Conservation (phyloP, 35 echinoderm and acorn worm species). For the Patiria miniata region DNA sequence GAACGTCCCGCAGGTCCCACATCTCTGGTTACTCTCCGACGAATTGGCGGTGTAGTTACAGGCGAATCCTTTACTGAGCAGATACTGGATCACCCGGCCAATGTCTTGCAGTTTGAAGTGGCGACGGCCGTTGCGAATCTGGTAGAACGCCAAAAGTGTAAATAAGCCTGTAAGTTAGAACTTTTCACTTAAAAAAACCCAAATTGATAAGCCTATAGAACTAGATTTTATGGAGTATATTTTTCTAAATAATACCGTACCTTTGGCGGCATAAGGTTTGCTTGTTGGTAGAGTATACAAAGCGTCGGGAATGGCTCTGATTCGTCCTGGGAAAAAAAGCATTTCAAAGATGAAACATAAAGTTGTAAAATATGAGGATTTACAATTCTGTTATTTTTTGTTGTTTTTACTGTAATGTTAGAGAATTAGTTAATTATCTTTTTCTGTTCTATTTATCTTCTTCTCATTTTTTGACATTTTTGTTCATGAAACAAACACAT, state of each 20-base stretch:
- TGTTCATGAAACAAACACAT: too few relatives aligned
- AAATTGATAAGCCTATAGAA: too few relatives aligned
- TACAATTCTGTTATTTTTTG: not conserved
- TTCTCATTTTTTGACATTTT: too few relatives aligned
- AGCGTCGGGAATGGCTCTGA: slow-evolving; percentile 14
- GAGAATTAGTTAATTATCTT: too few relatives aligned
- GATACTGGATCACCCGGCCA: slow-evolving; percentile 39
- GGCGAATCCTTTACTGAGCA: slow-evolving; percentile 56
- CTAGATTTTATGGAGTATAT: too few relatives aligned
- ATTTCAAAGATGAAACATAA: too few relatives aligned
- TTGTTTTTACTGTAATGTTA: too few relatives aligned
- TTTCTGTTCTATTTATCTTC: too few relatives aligned
- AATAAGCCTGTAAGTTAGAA: too few relatives aligned
- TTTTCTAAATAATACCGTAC: not conserved
- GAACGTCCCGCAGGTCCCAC: not conserved
- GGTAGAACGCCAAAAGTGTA: too few relatives aligned
- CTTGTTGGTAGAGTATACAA: slow-evolving; percentile 7
- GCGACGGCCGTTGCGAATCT: not conserved
- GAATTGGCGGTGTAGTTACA: slow-evolving; percentile 31
- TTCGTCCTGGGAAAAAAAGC: not conserved
- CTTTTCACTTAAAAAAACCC: too few relatives aligned
- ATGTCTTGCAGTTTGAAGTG: not conserved
- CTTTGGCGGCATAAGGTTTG: slow-evolving; percentile 24
- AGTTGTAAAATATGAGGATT: not conserved
- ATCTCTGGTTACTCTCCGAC: not conserved